Conservation (phyloP, 1,140 invertebrate species). For the Atta colombica region DNA sequence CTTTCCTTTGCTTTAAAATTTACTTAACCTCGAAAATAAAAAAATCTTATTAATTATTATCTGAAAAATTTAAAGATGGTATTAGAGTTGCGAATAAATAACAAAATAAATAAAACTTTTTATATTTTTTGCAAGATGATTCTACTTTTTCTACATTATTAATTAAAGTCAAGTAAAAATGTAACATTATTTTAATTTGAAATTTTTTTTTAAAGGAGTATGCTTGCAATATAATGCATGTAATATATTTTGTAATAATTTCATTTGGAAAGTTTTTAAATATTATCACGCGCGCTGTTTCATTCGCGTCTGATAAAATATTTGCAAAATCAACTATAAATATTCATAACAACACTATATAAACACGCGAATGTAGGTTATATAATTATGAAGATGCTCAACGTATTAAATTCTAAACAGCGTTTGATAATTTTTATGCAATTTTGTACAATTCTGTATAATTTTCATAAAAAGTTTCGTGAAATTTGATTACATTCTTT, state of each 20-base stretch:
- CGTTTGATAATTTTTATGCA: no score
- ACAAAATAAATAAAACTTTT: not conserved
- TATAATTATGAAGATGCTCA: not conserved
- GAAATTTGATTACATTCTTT: not conserved
- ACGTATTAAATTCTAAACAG: not conserved
- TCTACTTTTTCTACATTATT: not conserved
- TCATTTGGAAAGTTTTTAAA: constrained; percentile 17
- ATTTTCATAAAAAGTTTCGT: not conserved
- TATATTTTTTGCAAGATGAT: not conserved
- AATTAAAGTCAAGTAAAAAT: not conserved
- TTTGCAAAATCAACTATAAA: not conserved
- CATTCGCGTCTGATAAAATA: not conserved
- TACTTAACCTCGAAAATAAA: not conserved
- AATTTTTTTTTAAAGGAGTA: not conserved
- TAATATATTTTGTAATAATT: constrained; percentile 3
- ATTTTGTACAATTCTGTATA: not conserved
- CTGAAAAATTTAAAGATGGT: not conserved
- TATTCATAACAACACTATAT: not conserved
- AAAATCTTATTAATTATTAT: not conserved
- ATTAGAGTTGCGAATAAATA: not conserved
- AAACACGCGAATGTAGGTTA: not conserved
- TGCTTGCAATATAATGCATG: not conserved
- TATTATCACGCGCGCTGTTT: not conserved
- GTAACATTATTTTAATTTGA: constrained; percentile 9
- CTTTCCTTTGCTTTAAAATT: not conserved